Evolutionary conservation across 1,140 invertebrate species (phyloP), one percentile per base, ranked within the genome.

Genomic region (Heterodera carotae): DNA sequence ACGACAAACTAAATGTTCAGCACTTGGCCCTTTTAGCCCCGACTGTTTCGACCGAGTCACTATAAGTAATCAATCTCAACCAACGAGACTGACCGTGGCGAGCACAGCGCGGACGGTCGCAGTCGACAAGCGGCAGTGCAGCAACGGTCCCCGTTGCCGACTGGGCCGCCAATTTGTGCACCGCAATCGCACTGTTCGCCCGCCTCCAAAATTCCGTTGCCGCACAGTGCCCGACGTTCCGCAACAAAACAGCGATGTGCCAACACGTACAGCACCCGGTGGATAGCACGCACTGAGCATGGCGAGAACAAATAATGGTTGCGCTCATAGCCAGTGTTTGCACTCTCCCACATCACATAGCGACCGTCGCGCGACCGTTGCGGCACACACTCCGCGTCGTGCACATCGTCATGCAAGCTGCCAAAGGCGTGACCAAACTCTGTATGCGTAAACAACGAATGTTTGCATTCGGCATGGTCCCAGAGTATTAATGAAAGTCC

Each of bases 261-360:
- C 66, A 83, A 62, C 31, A 18, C 33, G 64, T 83, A 83, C n/a
- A 82, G 79, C 27, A 84, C 64, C 25, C 73, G 79, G 53, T 82
- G 82, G 34, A 82, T 82, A n/a, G 76, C 64, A 27, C 53, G 43
- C 18, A 81, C 70, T 27, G 82, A 85, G 64, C 82, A 83, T 7
- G 74, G 69, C 64, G 80, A 82, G 59, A 83, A 83, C 33, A 36
- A n/a, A 33, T 82, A 84, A 31, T 83, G 83, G 68, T 83, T 83
- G 33, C 76, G 76, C 56, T 83, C 82, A 64, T 83, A 83, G 29
- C 82, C 82, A 7, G 82, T 72, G 62, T 82, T 82, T 25, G 70
- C 31, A 69, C 78, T 81, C 72, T 85, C 82, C 60, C 83, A 77
- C 82, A 83, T 83, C 29, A 83, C 66, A 48, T 59, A 83, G 36